Evolutionary conservation across 2,888 invertebrate species (phyloP).

Genomic region (Rhagophthalmus giganteus): DNA sequence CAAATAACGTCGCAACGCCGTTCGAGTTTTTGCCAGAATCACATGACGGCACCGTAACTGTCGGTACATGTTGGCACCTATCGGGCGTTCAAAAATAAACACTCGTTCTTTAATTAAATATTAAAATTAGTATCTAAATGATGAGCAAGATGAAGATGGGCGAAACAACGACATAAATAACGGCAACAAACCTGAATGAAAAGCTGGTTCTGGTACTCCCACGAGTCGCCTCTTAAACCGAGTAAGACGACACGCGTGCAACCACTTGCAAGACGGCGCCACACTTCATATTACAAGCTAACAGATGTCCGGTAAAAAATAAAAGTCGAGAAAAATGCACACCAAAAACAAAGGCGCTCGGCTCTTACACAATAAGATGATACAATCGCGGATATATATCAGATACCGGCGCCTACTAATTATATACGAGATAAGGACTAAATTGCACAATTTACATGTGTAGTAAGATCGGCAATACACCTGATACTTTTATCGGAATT

Average conservation of each 20-base stretch:
- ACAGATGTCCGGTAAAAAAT: constrained; percentile 42
- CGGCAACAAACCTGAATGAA: constrained; percentile 47
- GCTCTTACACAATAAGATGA: constrained; percentile 14
- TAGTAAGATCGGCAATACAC: background rate
- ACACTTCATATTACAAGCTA: constrained; percentile 38
- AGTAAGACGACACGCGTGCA: constrained; percentile 38
- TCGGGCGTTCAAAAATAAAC: too few species aligned
- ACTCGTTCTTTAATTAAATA: constrained; percentile 33
- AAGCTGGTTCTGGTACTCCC: constrained; percentile 47
- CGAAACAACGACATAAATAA: constrained; percentile 47
- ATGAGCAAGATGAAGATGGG: constrained; percentile 33
- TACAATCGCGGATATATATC: background rate
- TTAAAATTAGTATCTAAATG: constrained; percentile 32
- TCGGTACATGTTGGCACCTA: too few species aligned
- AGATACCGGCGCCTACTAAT: background rate
- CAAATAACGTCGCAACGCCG: constrained; percentile 15
- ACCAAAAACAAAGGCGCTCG: constrained; percentile 14
- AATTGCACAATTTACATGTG: background rate
- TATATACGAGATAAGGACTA: background rate
- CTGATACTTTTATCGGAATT: background rate
- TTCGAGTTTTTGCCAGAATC: too few species aligned
- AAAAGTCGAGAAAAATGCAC: constrained; percentile 29
- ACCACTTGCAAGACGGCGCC: constrained; percentile 38
- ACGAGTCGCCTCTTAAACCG: constrained; percentile 42
- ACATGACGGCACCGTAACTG: too few species aligned